Conservation (phyloP, 2,113 vertebrate genomes). For the Cheilinus undulatus region DNA sequence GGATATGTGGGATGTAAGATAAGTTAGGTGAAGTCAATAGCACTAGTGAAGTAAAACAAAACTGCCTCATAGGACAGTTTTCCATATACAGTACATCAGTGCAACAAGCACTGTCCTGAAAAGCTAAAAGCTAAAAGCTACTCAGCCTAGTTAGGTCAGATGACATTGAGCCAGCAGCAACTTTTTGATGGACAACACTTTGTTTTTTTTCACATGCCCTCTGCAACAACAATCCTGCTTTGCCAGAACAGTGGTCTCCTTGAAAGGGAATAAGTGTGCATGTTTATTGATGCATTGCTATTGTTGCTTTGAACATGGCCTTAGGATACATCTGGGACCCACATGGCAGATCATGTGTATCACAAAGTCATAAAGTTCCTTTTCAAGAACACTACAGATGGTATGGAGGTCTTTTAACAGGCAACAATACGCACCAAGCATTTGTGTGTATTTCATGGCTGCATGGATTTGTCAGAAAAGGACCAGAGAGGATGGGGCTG, state of each 20-base stretch:
- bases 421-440: slow-evolving; percentile 10
- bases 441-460: slow-evolving; percentile 22
- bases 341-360: slow-evolving; percentile 13
- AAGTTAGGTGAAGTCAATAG: no score
- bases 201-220: no score
- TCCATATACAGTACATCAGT: background rate
- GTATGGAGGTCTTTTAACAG: slow-evolving; percentile 41
- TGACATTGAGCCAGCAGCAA: background rate
- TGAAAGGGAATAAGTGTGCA: background rate
- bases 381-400: slow-evolving; percentile 51
- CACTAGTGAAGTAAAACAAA: no score
- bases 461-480: slow-evolving; percentile 29
- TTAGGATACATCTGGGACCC: background rate
- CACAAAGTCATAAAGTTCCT: slow-evolving; percentile 46
- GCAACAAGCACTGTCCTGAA: background rate
- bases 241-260: background rate
- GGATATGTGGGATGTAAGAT: no score
- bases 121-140: no score
- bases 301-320: slow-evolving; percentile 27
- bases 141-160: no score
- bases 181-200: slow-evolving; percentile 6
- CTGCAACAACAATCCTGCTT: no score
- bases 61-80: no score
- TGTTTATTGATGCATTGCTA: slow-evolving; percentile 25
- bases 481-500: slow-evolving; percentile 22